phyloP scores from a whole-genome alignment of 2,797 vertebrate genomes.

The Chaenodraco wilsoni region DNA sequence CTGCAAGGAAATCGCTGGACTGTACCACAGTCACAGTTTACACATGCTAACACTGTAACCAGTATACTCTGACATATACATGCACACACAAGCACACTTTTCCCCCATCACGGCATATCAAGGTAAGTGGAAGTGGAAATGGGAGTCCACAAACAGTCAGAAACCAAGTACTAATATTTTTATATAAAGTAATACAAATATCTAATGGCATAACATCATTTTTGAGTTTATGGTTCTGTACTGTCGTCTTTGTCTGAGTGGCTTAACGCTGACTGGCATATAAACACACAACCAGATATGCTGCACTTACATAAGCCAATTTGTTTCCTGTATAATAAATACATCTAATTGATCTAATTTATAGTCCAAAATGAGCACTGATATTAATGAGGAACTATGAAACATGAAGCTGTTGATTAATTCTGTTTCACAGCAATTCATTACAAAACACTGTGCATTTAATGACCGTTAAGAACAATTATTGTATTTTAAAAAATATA shows the following conservation, averaged over 20 bases:
- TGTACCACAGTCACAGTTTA: constrained; percentile 35
- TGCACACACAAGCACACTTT: constrained; percentile 4
- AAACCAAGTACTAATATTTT: neutral
- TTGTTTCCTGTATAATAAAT: neutral
- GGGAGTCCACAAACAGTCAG: constrained; percentile 10
- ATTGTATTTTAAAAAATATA: neutral
- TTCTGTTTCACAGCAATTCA: neutral
- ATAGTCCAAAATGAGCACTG: neutral
- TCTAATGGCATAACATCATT: constrained; percentile 27
- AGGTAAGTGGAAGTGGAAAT: constrained; percentile 11
- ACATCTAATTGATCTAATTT: neutral
- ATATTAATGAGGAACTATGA: neutral
- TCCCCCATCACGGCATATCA: neutral
- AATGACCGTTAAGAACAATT: too few species aligned
- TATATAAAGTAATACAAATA: constrained; percentile 11
- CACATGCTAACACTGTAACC: constrained; percentile 26
- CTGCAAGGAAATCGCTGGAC: constrained; percentile 38
- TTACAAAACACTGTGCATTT: neutral
- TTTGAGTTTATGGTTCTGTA: constrained; percentile 2
- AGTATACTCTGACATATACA: neutral
- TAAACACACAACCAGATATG: neutral
- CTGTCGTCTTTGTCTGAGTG: neutral
- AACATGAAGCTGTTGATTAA: neutral
- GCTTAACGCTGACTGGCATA: neutral
- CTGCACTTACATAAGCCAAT: neutral